Conservation (phyloP, 1,140 invertebrate genomes). For the Saccostrea cuccullata region DNA sequence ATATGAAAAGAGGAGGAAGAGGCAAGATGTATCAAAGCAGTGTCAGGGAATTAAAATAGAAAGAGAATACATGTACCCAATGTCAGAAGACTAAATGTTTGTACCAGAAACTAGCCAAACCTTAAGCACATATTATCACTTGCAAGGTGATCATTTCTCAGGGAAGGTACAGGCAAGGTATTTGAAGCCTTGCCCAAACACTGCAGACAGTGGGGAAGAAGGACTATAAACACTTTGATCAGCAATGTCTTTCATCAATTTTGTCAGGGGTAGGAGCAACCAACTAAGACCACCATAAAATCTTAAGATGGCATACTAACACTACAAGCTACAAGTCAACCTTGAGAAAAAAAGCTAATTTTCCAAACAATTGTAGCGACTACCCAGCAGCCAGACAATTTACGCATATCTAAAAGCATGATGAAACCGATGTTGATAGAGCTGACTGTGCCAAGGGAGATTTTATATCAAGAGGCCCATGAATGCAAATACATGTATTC, state of each 20-base stretch:
- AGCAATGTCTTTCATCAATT: not conserved
- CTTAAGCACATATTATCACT: not conserved
- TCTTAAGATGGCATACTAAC: slow-evolving; percentile 1
- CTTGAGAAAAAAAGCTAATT: not conserved
- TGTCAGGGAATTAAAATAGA: not conserved
- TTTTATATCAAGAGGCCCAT: slow-evolving; percentile 51
- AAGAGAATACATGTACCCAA: not conserved
- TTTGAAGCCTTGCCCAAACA: not conserved
- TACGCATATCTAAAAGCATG: not conserved
- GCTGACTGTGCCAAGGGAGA: slow-evolving; percentile 48
- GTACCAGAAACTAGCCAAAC: not conserved
- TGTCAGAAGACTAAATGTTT: not conserved
- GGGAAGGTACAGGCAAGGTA: not conserved
- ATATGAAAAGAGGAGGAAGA: not conserved
- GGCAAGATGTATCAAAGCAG: not conserved
- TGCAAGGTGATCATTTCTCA: not conserved
- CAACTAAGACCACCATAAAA: not conserved
- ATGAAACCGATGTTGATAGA: slow-evolving; percentile 43
- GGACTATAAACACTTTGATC: not conserved
- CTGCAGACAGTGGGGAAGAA: not conserved
- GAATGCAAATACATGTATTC: slow-evolving; percentile 18
- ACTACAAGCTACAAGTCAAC: slow-evolving; percentile 44
- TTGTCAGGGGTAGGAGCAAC: not conserved
- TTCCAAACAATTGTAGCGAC: slow-evolving; percentile 32
- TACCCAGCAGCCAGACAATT: slow-evolving; percentile 35